Evolutionary conservation across 2,888 invertebrate species (phyloP), one percentile per base, ranked within the genome.

Genomic region (Leucoptera coffeella): DNA sequence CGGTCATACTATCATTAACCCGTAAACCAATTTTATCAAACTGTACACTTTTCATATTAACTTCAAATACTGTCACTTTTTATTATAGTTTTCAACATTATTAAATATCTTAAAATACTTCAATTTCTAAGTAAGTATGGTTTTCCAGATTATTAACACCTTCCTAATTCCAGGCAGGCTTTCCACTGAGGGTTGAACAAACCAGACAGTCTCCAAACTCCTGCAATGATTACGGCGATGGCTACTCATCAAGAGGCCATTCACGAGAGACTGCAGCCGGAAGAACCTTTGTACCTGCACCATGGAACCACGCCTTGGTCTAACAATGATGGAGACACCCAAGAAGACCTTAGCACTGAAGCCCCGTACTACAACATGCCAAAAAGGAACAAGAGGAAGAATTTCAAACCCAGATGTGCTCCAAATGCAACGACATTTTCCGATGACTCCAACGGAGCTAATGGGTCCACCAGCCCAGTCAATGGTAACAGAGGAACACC

Each of bases 381-480:
- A 33, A 79, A 80, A 51, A 73, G 82, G 41, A 85, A 85, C 64
- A 84, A 85, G 41, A 62, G 85, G 38, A 85, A 85, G 54, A 85
- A 85, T 51, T 83, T 85, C 56, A 80, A 82, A 41, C 87, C 87
- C 1, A 65, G 85, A 40, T 86, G 83, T 52, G 71, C 72, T 30
- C 81, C 84, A 2, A 76, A 75, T 33, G 52, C 71, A 12, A 57
- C 64, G 2, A 47, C 59, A 2, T 71, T 64, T 40, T 69, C 72
- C 5, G 74, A 75, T 27, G 67, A 72, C 32, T 65, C 65, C 1
- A 59, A 64, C n/a, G 64, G 56, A 31, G 58, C 42, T 2, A 48
- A 54, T 31, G 47, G 47, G 30, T 38, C 46, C 27, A 43, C 42
- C 19, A 61, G 62, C 34, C 58, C 54, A 14, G 36, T 64, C 21